phyloP scores from a whole-genome alignment of 2,888 invertebrate species.

The Periphyllus acericola region DNA sequence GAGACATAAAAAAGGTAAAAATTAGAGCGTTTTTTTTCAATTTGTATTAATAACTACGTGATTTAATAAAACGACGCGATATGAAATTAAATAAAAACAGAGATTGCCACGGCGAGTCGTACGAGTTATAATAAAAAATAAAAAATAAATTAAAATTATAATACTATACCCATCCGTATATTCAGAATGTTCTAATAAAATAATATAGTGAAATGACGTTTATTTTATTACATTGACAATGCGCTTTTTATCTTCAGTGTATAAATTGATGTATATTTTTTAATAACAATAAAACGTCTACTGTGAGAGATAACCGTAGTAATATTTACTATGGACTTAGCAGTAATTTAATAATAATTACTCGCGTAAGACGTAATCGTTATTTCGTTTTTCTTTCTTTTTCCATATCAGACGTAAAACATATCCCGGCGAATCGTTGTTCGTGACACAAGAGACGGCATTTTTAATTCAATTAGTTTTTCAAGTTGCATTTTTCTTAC shows the following conservation, averaged over 20 bases:
- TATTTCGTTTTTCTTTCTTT: too few species aligned
- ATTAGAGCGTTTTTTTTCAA: neutral
- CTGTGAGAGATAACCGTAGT: neutral
- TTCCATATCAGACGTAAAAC: neutral
- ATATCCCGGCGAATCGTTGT: neutral
- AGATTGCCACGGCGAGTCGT: neutral
- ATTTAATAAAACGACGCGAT: constrained; percentile 31
- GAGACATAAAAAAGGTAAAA: neutral
- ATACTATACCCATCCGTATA: neutral
- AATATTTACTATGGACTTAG: neutral
- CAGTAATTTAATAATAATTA: neutral
- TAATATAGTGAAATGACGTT: neutral
- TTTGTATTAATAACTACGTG: neutral
- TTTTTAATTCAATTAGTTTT: too few species aligned
- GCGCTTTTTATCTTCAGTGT: neutral
- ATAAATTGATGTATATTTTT: neutral
- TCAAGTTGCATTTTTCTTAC: too few species aligned
- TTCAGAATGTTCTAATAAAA: constrained; percentile 14
- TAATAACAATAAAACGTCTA: neutral
- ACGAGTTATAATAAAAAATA: constrained; percentile 22
- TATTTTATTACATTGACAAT: constrained; percentile 22
- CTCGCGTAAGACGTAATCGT: neutral
- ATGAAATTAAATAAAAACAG: constrained; percentile 7
- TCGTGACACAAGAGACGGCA: too few species aligned
- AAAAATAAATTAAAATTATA: neutral